Percentiles rank a stretch among this genome's conserved stretches.
These are phyloP conservation scores for Morinoia aosen DNA, from an alignment of 2,888 invertebrate genomes.

Conservation along the genomic window DNA sequence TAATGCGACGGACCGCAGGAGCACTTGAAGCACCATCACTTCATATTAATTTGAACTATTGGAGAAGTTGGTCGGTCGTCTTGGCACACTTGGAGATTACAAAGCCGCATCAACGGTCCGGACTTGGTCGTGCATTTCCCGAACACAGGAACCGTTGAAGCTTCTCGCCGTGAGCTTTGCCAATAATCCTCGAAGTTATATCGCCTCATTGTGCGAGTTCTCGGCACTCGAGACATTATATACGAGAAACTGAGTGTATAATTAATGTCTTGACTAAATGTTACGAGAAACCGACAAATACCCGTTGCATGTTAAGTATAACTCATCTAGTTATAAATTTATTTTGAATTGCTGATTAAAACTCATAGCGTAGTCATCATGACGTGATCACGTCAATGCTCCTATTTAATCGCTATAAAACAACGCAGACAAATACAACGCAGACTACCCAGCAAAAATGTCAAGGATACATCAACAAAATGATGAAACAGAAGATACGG, in stretches of 20 bases:
- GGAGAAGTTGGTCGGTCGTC: background rate
- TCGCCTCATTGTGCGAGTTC: background rate
- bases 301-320: background rate
- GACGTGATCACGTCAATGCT: too few species aligned
- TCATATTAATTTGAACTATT: background rate
- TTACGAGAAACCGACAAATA: background rate
- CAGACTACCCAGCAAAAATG: background rate
- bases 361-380: too few species aligned
- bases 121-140: background rate
- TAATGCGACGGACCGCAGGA: background rate
- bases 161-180: background rate
- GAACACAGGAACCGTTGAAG: background rate
- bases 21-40: background rate
- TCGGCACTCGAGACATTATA: background rate
- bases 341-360: too few species aligned
- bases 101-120: background rate
- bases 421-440: too few species aligned
- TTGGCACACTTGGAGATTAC: background rate
- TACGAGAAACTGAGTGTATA: background rate
- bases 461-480: background rate
- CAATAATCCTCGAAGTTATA: background rate
- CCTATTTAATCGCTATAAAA: too few species aligned
- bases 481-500: too few species aligned
- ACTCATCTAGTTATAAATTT: background rate
- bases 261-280: background rate